Evolutionary conservation across 2,113 vertebrate genomes (phyloP).

Genomic region (Falco punctatus): DNA sequence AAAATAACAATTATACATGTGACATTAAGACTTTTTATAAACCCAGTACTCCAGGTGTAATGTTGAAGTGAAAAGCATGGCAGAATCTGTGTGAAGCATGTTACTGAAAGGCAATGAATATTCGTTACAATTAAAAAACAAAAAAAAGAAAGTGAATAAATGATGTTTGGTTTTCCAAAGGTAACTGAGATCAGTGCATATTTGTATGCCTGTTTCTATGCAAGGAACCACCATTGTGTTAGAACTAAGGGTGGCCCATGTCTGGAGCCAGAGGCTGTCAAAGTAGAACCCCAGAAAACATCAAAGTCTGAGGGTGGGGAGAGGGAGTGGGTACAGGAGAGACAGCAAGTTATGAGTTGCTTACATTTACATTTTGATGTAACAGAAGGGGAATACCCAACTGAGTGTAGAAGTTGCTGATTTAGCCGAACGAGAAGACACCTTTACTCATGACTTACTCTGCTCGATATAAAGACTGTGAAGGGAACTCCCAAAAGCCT

Average conservation of each 20-base stretch:
- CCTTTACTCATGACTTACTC: not conserved
- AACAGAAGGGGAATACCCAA: not conserved
- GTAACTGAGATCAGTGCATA: not conserved
- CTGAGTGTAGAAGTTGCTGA: not conserved
- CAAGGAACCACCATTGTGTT: not conserved
- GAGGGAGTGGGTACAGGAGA: not conserved
- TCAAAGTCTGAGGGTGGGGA: not conserved
- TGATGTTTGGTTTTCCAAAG: not conserved
- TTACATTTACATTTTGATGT: not conserved
- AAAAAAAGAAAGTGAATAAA: not conserved
- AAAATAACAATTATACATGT: not conserved
- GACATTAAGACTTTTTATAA: not conserved
- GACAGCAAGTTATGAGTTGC: not conserved
- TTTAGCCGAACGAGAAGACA: not conserved
- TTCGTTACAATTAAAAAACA: not conserved
- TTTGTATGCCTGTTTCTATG: not conserved
- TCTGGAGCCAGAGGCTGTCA: not conserved
- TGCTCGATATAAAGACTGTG: not conserved
- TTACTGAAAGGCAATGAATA: not conserved
- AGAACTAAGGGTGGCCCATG: accelerated
- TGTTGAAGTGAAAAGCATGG: not conserved
- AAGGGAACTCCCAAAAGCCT: not conserved
- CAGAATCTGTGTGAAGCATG: not conserved
- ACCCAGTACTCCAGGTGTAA: not conserved
- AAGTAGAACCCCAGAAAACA: not conserved